These are phyloP conservation scores for Selenia dentaria DNA, from an alignment of 2,888 invertebrate genomes.

Conservation along the genomic window DNA sequence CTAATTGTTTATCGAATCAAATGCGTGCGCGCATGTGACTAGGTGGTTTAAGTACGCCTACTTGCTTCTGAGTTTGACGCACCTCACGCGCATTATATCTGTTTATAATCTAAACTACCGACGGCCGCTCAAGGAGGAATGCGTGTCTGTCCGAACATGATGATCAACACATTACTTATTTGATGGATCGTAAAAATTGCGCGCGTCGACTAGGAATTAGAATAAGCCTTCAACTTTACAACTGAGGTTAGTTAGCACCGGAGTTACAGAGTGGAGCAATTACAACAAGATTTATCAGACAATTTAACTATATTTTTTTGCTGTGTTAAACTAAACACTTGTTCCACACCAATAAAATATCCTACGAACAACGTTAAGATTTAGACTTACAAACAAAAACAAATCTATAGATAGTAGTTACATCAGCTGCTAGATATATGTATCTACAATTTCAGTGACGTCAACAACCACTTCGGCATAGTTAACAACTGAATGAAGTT, in stretches of 20 bases:
- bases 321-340: no score
- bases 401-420: no score
- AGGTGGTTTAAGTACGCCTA: no score
- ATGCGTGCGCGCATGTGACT: slow-evolving; percentile 6
- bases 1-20: slow-evolving; percentile 1
- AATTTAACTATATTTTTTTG: no score
- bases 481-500: slow-evolving; percentile 1
- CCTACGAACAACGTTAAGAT: no score
- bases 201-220: slow-evolving; percentile 13
- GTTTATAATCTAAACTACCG: slow-evolving; percentile 15
- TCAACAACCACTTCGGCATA: not conserved
- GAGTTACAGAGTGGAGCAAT: not conserved
- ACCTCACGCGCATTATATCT: slow-evolving; percentile 13
- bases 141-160: slow-evolving; percentile 27
- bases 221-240: slow-evolving; percentile 11
- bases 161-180: slow-evolving; percentile 15
- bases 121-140: slow-evolving; percentile 37
- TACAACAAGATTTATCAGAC: no score
- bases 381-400: no score
- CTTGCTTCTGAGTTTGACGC: not conserved
- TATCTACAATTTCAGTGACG: not conserved
- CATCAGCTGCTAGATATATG: not conserved
- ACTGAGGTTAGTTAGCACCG: not conserved
- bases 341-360: no score
- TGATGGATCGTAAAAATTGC: slow-evolving; percentile 17